Conservation (phyloP, 2,113 vertebrate species). For the Stomatorhinus ivindoensis region DNA sequence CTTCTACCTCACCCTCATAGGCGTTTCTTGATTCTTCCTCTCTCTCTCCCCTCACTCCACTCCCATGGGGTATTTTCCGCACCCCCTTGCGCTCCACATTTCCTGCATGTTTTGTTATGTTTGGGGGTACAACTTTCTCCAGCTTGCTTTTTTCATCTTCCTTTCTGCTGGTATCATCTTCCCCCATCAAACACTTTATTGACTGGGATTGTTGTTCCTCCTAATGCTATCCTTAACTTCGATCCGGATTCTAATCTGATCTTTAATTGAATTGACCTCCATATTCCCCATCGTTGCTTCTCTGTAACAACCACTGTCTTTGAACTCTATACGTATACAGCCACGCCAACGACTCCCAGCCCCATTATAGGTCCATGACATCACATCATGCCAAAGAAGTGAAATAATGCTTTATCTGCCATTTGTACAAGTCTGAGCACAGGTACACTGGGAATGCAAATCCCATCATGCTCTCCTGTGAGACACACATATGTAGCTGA, state of each 20-base stretch:
- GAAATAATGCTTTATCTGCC: background rate
- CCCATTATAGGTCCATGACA: background rate
- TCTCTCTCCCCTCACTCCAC: background rate
- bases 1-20: background rate
- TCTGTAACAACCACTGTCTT: background rate
- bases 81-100: background rate
- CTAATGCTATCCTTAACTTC: background rate
- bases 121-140: background rate
- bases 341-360: background rate
- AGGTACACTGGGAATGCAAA: background rate
- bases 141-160: background rate
- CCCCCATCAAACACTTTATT: background rate
- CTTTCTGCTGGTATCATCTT: background rate
- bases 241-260: background rate
- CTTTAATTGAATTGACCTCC: background rate
- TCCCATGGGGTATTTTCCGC: background rate
- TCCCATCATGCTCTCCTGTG: background rate
- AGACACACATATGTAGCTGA: background rate
- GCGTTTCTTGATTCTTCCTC: background rate
- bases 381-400: background rate
- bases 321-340: background rate
- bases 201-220: background rate
- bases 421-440: background rate
- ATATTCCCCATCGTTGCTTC: background rate
- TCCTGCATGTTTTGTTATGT: background rate